Base-by-base conservation (phyloP, 2,888 invertebrate species). In the Pachydiplax longipennis region DNA sequence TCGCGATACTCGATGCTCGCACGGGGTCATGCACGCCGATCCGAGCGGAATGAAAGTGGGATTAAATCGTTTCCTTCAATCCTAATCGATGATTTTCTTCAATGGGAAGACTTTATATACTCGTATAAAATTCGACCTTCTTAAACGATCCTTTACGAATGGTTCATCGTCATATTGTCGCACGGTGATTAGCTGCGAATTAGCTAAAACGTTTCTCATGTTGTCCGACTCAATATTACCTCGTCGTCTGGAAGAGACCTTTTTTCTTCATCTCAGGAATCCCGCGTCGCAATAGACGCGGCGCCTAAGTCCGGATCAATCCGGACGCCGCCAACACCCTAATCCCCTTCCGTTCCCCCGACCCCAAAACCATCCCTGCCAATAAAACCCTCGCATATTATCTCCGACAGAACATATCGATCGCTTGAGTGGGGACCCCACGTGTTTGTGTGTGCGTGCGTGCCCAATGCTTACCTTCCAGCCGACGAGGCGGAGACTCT, bases 361-460 rank as follows among this genome's bases (percentile, higher is more conserved):
- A 4, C 81, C 81, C 81, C 35, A 31, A 37, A 87, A 22, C 58
- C 53, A 48, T 31, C 53, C 87, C 37, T 53, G 18, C 53, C 25
- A 31, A 73, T 73, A 73, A 73, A 73, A 73, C 61, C 58, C 87
- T 37, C 87, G 61, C 87, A 35, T 61, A 44, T 18, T 31, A 53
- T 87, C 87, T 87, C 87, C 87, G 58, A 87, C 87, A 87, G 87
- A 61, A 87, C 87, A 87, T 87, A 87, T 87, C 87, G 87, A 87
- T 87, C 87, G 87, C 31, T 22, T 25, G 53, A 53, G 83, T 5
- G 83, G 83, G 18, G 58, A 58, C 61, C 87, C 87, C 87, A 87
- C 87, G 87, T 87, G 87, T 61, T 73, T 73, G 10, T 73, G 73
- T 73, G 73, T 73, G 25, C 31, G 73, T 73, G 73, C 31, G 73